Evolutionary conservation across 2,113 vertebrate species (phyloP).

Genomic region (Shinisaurus crocodilurus): DNA sequence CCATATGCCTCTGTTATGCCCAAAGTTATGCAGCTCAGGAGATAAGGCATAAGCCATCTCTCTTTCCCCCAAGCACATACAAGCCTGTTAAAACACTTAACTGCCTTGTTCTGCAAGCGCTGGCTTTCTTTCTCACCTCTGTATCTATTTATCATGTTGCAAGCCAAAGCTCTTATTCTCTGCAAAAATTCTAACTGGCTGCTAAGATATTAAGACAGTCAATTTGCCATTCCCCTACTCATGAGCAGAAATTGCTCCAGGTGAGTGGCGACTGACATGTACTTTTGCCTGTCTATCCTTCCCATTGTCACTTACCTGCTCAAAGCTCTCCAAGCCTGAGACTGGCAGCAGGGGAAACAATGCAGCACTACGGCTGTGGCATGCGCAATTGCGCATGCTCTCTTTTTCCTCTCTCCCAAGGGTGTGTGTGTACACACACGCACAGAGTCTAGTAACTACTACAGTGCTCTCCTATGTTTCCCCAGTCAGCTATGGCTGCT

Average conservation of each 20-base stretch:
- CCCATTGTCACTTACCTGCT: background rate
- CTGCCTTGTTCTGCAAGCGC: background rate
- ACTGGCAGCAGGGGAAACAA: background rate
- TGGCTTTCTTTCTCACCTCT: background rate
- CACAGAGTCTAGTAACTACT: background rate
- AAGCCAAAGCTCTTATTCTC: background rate
- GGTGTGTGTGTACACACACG: background rate
- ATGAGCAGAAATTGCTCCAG: background rate
- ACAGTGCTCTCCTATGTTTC: background rate
- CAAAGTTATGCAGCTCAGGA: background rate
- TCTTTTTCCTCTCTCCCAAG: background rate
- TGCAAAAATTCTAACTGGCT: background rate
- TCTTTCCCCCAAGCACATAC: background rate
- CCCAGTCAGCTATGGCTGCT: background rate
- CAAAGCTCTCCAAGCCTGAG: background rate
- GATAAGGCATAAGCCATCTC: background rate
- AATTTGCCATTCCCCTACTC: background rate
- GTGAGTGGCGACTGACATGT: background rate
- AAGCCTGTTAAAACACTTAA: background rate
- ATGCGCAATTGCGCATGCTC: no score
- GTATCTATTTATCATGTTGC: background rate
- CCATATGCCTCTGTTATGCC: background rate
- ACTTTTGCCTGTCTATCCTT: no score
- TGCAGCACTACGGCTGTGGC: background rate
- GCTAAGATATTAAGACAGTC: background rate